phyloP scores from a whole-genome alignment of 2,113 vertebrate genomes.

The Toxotes chatareus region DNA sequence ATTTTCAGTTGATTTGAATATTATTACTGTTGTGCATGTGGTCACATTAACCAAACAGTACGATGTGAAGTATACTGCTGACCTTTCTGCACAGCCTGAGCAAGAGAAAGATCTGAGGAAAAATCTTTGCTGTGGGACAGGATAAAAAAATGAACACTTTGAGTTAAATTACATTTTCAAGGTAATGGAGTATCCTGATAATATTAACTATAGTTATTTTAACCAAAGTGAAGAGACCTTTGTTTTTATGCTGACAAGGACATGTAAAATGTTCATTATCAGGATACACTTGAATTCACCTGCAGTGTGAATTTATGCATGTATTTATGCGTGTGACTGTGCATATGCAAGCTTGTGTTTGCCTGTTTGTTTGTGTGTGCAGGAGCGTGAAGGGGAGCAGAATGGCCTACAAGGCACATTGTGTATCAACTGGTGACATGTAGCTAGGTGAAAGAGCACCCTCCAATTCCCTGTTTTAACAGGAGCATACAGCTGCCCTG shows the following conservation, averaged over 20 bases:
- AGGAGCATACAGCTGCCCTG: slow-evolving; percentile 58
- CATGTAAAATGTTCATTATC: not conserved
- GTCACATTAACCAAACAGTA: not conserved
- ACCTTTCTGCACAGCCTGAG: slow-evolving; percentile 36
- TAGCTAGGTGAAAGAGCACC: slow-evolving; percentile 54
- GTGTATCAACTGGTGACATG: slow-evolving; percentile 72
- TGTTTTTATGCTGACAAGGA: not conserved
- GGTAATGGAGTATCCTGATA: not conserved
- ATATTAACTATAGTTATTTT: not conserved
- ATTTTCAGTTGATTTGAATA: slow-evolving; percentile 41
- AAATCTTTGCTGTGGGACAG: not conserved
- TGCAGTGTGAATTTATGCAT: slow-evolving; percentile 26
- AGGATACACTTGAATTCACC: slow-evolving; percentile 11
- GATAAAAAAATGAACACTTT: not conserved
- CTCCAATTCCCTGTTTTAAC: slow-evolving; percentile 73
- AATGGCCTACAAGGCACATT: slow-evolving; percentile 58
- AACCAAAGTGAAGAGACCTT: not conserved
- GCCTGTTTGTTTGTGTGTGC: slow-evolving; percentile 58
- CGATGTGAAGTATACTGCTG: slow-evolving; percentile 26
- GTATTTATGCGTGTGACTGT: slow-evolving; percentile 12
- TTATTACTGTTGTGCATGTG: slow-evolving; percentile 15
- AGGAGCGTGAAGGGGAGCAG: slow-evolving; percentile 70
- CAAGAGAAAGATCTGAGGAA: not conserved
- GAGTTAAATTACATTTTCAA: not conserved
- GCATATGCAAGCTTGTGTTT: slow-evolving; percentile 46